These are phyloP conservation scores for Paralichthys olivaceus DNA, from an alignment of 2,113 vertebrate species.

Conservation along the genomic window DNA sequence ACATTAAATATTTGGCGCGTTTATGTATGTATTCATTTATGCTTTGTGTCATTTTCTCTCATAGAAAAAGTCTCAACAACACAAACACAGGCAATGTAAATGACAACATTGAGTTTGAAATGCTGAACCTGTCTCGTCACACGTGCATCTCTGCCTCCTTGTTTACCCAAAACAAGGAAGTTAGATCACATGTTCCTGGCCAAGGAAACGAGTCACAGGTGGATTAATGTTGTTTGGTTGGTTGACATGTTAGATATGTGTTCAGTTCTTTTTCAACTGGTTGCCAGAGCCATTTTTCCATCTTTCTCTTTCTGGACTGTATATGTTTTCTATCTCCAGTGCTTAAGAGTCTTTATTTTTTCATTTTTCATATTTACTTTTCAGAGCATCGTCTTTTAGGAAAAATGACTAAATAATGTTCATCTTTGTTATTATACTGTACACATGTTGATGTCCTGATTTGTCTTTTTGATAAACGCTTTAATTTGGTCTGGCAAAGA, in stretches of 20 bases:
- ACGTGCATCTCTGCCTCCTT: conserved; percentile 56
- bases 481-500: conserved; percentile 51
- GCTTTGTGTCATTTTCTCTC: conserved; percentile 80
- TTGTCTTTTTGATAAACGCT: conserved; percentile 61
- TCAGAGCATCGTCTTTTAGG: conserved; percentile 84
- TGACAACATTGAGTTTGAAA: conserved; percentile 89
- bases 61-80: conserved; percentile 90
- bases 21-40: conserved; percentile 71
- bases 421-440: conserved; percentile 91
- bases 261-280: conserved; percentile 81
- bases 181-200: conserved; percentile 77
- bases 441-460: conserved; percentile 85
- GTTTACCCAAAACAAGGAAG: conserved; percentile 88
- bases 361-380: conserved; percentile 68
- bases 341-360: conserved; percentile 87
- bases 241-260: conserved; percentile 67
- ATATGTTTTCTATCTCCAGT: conserved; percentile 72
- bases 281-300: conserved; percentile 61
- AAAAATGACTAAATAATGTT: conserved; percentile 88
- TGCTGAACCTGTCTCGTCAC: conserved; percentile 75
- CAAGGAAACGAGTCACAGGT: conserved; percentile 71
- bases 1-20: conserved; percentile 86
- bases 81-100: conserved; percentile 94
- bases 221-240: conserved; percentile 74
- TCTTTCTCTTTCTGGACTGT: conserved; percentile 57